Conservation (phyloP, 1,140 invertebrate species). For the Pseudomyrmex sp. region DNA sequence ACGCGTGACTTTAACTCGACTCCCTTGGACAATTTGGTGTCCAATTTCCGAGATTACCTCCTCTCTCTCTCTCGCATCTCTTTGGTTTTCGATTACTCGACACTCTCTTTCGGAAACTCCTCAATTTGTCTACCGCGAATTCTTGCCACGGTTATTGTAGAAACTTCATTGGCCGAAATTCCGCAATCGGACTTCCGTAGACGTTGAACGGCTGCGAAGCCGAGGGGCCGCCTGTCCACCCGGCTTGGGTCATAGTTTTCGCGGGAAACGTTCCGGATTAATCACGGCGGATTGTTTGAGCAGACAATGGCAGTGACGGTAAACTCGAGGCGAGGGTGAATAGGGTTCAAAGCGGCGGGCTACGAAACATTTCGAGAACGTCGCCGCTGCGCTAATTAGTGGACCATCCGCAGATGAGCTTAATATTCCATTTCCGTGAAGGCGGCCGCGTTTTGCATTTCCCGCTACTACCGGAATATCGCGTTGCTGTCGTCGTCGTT, state of each 20-base stretch:
- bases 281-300: constrained; percentile 70
- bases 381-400: constrained; percentile 65
- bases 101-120: background rate
- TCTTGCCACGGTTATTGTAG: background rate
- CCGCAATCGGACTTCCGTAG: background rate
- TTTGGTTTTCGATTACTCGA: background rate
- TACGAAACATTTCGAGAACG: constrained; percentile 60
- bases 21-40: background rate
- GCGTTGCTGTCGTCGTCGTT: constrained; percentile 4
- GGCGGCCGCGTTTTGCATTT: constrained; percentile 28
- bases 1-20: background rate
- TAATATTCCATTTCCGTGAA: constrained; percentile 56
- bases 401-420: constrained; percentile 34
- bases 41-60: background rate
- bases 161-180: constrained; percentile 53
- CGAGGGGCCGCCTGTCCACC: constrained; percentile 36
- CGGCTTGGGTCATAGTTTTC: constrained; percentile 61
- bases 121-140: background rate
- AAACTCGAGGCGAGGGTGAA: constrained; percentile 65
- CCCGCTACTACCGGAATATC: constrained; percentile 3
- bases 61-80: background rate
- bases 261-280: constrained; percentile 70
- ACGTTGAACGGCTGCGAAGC: constrained; percentile 10
- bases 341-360: constrained; percentile 40
- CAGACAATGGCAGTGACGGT: constrained; percentile 69